Evolutionary conservation across 2,113 vertebrate species (phyloP).

Genomic region (Passer domesticus): DNA sequence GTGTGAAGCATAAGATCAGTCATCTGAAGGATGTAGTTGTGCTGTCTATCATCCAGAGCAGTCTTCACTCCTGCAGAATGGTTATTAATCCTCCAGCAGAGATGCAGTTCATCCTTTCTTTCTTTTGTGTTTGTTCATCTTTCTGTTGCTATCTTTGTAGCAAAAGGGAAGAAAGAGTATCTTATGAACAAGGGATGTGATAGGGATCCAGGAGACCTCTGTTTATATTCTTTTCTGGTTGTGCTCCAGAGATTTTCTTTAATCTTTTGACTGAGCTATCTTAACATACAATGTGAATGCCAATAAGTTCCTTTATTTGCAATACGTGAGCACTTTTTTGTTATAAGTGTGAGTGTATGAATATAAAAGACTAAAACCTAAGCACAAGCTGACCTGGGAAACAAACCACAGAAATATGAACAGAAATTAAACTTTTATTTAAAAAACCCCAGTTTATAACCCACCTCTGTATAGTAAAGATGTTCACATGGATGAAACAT

Average conservation of each 20-base stretch:
- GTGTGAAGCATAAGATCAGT: rapidly evolving
- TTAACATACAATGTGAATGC: background rate
- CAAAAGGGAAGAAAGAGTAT: background rate
- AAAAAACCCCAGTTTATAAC: background rate
- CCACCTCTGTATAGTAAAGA: background rate
- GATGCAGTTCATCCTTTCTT: background rate
- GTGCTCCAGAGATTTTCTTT: background rate
- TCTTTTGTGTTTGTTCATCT: background rate
- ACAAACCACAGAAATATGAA: background rate
- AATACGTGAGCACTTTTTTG: background rate
- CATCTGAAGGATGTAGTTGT: background rate
- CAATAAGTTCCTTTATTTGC: background rate
- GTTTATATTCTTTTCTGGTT: background rate
- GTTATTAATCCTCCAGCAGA: background rate
- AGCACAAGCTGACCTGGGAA: background rate
- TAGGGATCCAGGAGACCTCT: background rate
- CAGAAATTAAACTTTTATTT: background rate
- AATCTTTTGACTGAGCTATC: background rate
- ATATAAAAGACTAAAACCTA: background rate
- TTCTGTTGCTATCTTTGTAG: background rate
- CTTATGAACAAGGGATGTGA: background rate
- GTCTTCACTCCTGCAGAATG: background rate
- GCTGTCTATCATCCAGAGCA: background rate
- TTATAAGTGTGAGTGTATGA: background rate
- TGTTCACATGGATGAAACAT: background rate